These are phyloP conservation scores for Eucriotettix oculatus DNA, from an alignment of 2,888 invertebrate species.

Conservation along the genomic window DNA sequence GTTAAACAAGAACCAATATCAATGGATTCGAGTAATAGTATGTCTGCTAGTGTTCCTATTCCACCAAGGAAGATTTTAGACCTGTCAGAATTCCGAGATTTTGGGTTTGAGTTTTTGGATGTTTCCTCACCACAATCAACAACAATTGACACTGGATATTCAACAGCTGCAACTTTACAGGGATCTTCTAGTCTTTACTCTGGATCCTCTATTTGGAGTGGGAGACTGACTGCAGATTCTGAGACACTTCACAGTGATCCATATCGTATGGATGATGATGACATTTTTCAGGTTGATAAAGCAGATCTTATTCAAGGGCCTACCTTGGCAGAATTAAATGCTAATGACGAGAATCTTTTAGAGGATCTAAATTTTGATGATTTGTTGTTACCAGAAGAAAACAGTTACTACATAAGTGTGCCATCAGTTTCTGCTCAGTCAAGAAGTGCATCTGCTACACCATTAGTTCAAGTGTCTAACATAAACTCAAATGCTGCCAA, in stretches of 20 bases:
- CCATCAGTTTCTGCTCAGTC: not conserved
- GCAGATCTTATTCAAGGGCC: conserved; percentile 70
- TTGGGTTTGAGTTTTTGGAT: conserved; percentile 34
- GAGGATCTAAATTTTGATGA: conserved; percentile 80
- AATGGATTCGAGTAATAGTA: conserved; percentile 25
- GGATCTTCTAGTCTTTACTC: too few relatives aligned
- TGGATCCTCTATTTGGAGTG: too few relatives aligned
- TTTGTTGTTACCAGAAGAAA: conserved; percentile 53
- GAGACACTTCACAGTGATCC: conserved; percentile 18
- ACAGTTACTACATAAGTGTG: conserved; percentile 28
- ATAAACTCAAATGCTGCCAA: conserved; percentile 14
- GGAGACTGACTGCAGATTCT: conserved; percentile 3
- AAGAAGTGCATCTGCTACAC: conserved; percentile 14
- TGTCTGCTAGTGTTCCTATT: conserved; percentile 45
- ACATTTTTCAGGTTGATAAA: conserved; percentile 61
- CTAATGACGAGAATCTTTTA: conserved; percentile 64
- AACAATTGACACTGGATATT: too few relatives aligned
- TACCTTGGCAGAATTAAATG: conserved; percentile 70
- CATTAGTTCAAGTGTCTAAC: conserved; percentile 11
- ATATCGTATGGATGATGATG: conserved; percentile 73
- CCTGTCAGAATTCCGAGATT: conserved; percentile 26
- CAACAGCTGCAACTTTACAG: too few relatives aligned
- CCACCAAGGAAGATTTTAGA: conserved; percentile 35
- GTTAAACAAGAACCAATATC: conserved; percentile 42
- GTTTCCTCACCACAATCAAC: conserved; percentile 28